Evolutionary conservation across 1,140 invertebrate species (phyloP), one percentile per base, ranked within the genome.

Genomic region (Drosophila athabasca): DNA sequence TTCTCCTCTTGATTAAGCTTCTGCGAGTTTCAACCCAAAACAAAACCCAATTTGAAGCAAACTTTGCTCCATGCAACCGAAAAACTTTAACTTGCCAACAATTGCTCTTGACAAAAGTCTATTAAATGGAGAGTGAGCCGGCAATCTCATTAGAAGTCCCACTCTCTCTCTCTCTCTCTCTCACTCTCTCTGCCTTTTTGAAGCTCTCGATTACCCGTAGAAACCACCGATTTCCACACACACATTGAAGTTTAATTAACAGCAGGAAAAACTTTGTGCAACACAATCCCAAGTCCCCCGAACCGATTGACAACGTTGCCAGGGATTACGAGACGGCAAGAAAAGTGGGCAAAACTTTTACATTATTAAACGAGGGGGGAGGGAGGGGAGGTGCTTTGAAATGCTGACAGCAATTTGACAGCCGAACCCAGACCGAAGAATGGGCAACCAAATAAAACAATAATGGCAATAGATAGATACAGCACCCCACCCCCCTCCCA

Each of bases 331-430:
- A 24, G 15, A 31, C 43, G 6, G 11, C 48, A 35, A 4, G 13
- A 46, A 48, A 54, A 51, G 60, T 52, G 49, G 59, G 60, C 41
- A 60, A 62, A 82, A 75, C 76, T 79, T 75, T 66, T 76, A 80
- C 78, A 80, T 76, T 81, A 81, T 81, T 81, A 81, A 81, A 79
- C 77, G 80, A 50, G 58, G 60, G 2, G 31, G 31, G 2, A 2
- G 6, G 29, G 29, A 0, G 29, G 29, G 29, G 7, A 11, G 52
- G 60, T 70, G 70, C 51, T 43, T 70, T 31, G 62, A 62, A 68
- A 67, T 77, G 76, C 79, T 85, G 81, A 85, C 82, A 84, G 82
- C 82, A 85, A 85, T 85, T 84, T 85, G 83, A 88, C 83, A 87
- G 57, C 62, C 48, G 59, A 60, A 69, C 22, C 46, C 61, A 7